These are phyloP conservation scores for Macroglossus sobrinus DNA, from an alignment of 2,113 vertebrate species.

Conservation along the genomic window DNA sequence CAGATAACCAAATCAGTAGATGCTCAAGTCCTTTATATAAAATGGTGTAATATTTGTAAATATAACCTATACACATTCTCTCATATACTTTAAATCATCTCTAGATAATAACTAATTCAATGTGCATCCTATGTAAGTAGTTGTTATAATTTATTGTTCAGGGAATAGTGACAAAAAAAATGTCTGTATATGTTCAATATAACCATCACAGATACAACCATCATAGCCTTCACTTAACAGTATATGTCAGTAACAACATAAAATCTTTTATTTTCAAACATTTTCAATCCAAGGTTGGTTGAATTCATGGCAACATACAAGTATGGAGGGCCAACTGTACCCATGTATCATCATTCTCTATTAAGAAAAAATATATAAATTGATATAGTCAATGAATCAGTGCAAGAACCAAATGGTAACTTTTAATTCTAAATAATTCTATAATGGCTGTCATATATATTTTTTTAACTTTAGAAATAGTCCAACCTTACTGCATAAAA, in stretches of 20 bases:
- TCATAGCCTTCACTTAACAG: background rate
- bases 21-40: background rate
- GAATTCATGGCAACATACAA: background rate
- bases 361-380: background rate
- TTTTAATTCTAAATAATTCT: background rate
- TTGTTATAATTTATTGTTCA: background rate
- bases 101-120: background rate
- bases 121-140: background rate
- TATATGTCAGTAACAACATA: background rate
- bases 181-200: background rate
- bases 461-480: background rate
- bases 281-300: background rate
- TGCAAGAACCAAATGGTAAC: background rate
- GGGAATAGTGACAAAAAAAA: background rate
- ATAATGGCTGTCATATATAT: background rate
- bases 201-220: background rate
- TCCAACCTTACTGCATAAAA: rapidly evolving
- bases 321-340: background rate
- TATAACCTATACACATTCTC: background rate
- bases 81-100: background rate
- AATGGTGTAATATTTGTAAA: background rate
- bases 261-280: background rate
- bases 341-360: background rate
- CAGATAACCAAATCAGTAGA: background rate
- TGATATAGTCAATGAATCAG: background rate